A percentile compares a stretch with the other conserved stretches of the same genome.
Conservation (phyloP, 2,888 invertebrate species). For the Melanophora roralis region DNA sequence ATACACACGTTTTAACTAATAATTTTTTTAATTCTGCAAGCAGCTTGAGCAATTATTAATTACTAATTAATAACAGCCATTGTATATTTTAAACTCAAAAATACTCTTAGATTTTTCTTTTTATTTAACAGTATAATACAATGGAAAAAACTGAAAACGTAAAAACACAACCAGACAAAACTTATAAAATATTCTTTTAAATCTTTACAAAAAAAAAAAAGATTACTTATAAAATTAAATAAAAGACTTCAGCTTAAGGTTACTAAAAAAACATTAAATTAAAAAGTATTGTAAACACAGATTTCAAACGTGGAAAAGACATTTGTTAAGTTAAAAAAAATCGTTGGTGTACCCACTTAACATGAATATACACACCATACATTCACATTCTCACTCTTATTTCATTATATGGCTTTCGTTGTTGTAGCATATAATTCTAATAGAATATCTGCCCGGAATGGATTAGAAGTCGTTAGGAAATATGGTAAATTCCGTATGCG, state of each 20-base stretch:
- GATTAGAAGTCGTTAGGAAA: conserved; percentile 66
- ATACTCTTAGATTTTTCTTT: too few species aligned
- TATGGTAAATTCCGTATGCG: conserved; percentile 62
- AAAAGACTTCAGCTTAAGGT: background rate
- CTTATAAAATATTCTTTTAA: background rate
- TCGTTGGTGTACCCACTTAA: conserved; percentile 3
- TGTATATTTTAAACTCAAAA: too few species aligned
- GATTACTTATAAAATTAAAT: background rate
- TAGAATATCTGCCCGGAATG: conserved; percentile 67
- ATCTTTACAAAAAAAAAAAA: conserved; percentile 1
- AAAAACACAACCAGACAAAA: conserved; percentile 6
- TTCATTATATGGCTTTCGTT: conserved; percentile 1
- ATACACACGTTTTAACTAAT: too few species aligned
- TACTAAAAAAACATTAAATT: too few species aligned
- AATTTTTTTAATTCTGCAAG: too few species aligned
- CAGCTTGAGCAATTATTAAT: too few species aligned
- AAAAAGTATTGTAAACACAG: too few species aligned
- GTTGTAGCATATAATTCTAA: conserved; percentile 55
- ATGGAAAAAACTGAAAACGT: too few species aligned
- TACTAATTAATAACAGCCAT: too few species aligned
- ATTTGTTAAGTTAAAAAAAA: background rate
- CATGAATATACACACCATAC: background rate
- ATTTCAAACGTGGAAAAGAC: too few species aligned
- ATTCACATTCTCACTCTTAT: too few species aligned
- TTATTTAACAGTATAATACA: too few species aligned